Evolutionary conservation across 1,140 invertebrate species (phyloP).

Genomic region (Pogonomyrmex californicus): DNA sequence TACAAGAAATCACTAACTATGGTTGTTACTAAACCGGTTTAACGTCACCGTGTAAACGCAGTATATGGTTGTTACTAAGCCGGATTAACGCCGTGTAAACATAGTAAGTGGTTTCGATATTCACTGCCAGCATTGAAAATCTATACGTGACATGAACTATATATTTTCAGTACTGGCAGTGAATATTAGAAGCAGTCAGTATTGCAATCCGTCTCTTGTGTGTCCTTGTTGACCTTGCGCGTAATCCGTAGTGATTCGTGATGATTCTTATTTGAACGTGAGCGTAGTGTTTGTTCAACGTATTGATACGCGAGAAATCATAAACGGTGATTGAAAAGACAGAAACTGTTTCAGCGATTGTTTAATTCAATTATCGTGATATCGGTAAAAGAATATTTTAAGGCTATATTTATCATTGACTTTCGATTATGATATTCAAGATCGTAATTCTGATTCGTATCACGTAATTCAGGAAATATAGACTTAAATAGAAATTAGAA

Average conservation of each 20-base stretch:
- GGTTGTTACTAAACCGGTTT: no score
- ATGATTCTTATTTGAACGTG: conserved; percentile 72
- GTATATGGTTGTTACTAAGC: no score
- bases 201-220: no score
- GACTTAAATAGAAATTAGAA: neutral
- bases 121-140: no score
- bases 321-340: conserved; percentile 26
- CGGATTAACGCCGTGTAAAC: no score
- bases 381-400: neutral
- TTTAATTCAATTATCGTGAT: neutral
- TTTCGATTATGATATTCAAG: neutral
- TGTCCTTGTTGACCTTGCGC: conserved; percentile 67
- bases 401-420: neutral
- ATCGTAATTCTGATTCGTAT: neutral
- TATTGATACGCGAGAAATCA: neutral
- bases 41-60: no score
- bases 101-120: no score
- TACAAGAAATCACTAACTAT: no score
- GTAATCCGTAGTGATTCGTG: conserved; percentile 75
- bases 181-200: no score
- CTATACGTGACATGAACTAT: no score
- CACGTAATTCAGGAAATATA: neutral
- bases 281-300: conserved; percentile 24
- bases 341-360: neutral
- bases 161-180: no score